Conservation (phyloP, 2,888 invertebrate species). For the Scaptomyza caliginosa region DNA sequence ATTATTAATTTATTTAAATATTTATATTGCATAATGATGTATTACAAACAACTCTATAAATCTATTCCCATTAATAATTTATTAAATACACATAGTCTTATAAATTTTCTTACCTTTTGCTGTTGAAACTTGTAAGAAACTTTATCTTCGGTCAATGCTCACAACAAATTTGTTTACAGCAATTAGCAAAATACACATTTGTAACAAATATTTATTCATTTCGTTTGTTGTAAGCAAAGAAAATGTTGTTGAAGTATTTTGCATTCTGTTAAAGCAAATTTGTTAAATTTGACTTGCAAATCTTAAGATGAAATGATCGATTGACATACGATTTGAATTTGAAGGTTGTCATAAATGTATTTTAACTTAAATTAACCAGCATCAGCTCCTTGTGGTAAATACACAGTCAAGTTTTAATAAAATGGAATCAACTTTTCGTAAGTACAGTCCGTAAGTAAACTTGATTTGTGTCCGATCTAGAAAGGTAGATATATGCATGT, state of each 20-base stretch:
- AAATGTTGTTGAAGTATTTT: background rate
- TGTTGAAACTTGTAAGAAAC: background rate
- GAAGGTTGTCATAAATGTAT: too few species aligned
- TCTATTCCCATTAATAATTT: too few species aligned
- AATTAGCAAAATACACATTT: conserved; percentile 31
- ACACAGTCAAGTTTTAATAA: too few species aligned
- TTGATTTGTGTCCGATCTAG: conserved; percentile 43
- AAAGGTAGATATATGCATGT: conserved; percentile 10
- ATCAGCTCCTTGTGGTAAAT: too few species aligned
- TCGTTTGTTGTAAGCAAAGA: background rate
- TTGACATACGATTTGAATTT: too few species aligned
- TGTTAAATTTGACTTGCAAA: conserved; percentile 46
- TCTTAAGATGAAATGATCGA: conserved; percentile 21
- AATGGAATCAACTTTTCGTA: conserved; percentile 9
- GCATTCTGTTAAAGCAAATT: background rate
- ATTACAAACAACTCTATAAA: too few species aligned
- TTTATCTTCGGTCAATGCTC: conserved; percentile 14
- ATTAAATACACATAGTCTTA: background rate
- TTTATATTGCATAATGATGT: background rate
- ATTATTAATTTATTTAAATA: background rate
- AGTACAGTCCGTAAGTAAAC: conserved; percentile 13
- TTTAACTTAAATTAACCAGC: too few species aligned
- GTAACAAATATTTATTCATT: conserved; percentile 30
- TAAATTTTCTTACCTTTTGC: background rate
- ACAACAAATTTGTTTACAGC: background rate